Percentiles rank a stretch among this genome's conserved stretches.
Conservation (phyloP, 2,797 vertebrate genomes). For the Sphaeramia orbicularis region DNA sequence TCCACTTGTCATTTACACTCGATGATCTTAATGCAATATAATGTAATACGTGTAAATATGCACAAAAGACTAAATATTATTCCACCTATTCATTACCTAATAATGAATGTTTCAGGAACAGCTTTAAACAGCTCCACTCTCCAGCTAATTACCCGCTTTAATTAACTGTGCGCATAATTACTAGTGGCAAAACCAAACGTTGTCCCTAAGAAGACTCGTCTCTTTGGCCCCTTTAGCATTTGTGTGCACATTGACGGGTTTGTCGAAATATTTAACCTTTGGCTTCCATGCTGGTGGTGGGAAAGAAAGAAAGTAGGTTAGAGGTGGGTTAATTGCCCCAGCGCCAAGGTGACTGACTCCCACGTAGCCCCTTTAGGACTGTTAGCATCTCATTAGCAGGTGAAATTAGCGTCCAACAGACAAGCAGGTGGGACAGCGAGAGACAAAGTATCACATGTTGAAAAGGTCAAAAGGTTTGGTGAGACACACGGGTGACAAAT, state of each 20-base stretch:
- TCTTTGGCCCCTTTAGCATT: slow-evolving; percentile 32
- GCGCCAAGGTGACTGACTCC: slow-evolving; percentile 41
- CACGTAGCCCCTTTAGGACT: slow-evolving; percentile 30
- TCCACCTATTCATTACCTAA: background rate
- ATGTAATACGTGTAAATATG: background rate
- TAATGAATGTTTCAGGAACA: slow-evolving; percentile 24
- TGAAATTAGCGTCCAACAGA: slow-evolving; percentile 53
- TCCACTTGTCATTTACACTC: too few species aligned
- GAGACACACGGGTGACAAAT: background rate
- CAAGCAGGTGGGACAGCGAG: slow-evolving; percentile 23
- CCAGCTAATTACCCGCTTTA: slow-evolving; percentile 41
- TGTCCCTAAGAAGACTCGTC: slow-evolving; percentile 29
- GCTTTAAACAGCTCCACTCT: slow-evolving; percentile 31
- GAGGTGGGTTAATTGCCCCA: slow-evolving; percentile 43
- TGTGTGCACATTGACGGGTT: slow-evolving; percentile 7
- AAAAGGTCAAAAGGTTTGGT: slow-evolving; percentile 29
- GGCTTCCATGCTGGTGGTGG: slow-evolving; percentile 26
- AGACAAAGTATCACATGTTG: slow-evolving; percentile 16
- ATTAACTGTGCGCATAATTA: slow-evolving; percentile 54
- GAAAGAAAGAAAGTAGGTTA: slow-evolving; percentile 42
- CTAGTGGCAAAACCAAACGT: slow-evolving; percentile 24
- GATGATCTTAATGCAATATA: background rate
- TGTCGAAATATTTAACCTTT: slow-evolving; percentile 23
- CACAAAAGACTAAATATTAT: background rate
- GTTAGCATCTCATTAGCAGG: slow-evolving; percentile 64